A percentile compares a stretch with the other conserved stretches of the same genome.
Conservation (phyloP, 2,888 invertebrate species). For the Disparrhopalites patrizii region DNA sequence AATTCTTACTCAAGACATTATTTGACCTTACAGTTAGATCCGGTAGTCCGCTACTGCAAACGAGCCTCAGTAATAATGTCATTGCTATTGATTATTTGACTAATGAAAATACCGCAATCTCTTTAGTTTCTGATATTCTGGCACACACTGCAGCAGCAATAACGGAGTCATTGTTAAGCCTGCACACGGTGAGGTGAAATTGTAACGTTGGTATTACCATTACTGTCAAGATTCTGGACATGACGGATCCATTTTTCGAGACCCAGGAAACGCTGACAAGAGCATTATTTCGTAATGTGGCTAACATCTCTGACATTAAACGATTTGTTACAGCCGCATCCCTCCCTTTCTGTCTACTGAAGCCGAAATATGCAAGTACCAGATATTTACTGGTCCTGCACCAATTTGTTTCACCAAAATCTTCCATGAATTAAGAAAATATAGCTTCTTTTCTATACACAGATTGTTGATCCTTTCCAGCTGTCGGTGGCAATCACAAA, state of each 20-base stretch:
- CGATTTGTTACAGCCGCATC: conserved; percentile 38
- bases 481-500: conserved; percentile 42
- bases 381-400: background rate
- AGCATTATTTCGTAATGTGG: conserved; percentile 37
- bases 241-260: conserved; percentile 7
- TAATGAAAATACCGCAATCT: too few species aligned
- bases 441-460: background rate
- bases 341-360: conserved; percentile 41
- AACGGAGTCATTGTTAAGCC: too few species aligned
- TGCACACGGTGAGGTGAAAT: too few species aligned
- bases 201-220: too few species aligned
- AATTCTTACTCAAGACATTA: too few species aligned
- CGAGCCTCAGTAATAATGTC: too few species aligned
- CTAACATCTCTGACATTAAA: conserved; percentile 38
- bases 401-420: background rate
- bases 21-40: too few species aligned
- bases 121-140: too few species aligned
- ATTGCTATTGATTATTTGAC: too few species aligned
- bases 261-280: background rate
- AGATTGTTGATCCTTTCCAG: conserved; percentile 46
- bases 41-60: too few species aligned
- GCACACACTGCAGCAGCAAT: too few species aligned
- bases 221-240: too few species aligned
- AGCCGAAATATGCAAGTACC: conserved; percentile 43
- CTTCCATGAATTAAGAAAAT: background rate